Conservation (phyloP, 2,888 invertebrate genomes). For the Mesochorus sp. region DNA sequence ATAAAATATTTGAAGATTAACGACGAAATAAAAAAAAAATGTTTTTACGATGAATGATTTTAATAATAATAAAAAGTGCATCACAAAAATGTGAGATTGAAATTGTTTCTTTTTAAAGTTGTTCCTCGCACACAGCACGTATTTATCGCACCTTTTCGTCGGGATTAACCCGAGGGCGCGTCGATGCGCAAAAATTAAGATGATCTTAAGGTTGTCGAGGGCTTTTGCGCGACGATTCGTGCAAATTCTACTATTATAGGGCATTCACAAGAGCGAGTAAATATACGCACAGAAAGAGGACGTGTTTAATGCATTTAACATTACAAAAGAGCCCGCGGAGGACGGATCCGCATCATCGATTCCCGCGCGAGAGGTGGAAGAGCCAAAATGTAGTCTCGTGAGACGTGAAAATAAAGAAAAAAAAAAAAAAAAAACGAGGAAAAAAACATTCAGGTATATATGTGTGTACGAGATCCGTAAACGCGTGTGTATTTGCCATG, state of each 20-base stretch:
- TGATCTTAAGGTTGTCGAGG: constrained; percentile 9
- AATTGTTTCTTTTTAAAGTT: no score
- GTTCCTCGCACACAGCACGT: no score
- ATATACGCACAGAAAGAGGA: constrained; percentile 60
- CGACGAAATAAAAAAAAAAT: background rate
- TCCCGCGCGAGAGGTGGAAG: constrained; percentile 68
- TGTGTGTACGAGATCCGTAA: background rate
- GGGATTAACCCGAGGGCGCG: constrained; percentile 1
- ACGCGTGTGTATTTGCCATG: constrained; percentile 34
- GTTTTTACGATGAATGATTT: no score
- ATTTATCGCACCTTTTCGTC: background rate
- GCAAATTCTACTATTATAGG: constrained; percentile 17
- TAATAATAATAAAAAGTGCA: no score
- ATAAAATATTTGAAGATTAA: no score
- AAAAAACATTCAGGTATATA: constrained; percentile 59
- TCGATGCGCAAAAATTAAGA: constrained; percentile 42
- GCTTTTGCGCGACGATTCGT: constrained; percentile 29
- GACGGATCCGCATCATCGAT: constrained; percentile 79
- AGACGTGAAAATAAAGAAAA: constrained; percentile 32
- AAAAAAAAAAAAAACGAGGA: constrained; percentile 23
- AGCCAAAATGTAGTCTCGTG: constrained; percentile 67
- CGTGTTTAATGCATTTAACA: constrained; percentile 77
- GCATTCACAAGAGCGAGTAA: constrained; percentile 28
- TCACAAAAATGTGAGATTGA: no score
- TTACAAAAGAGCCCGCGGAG: constrained; percentile 74